Base-by-base conservation (phyloP, 2,113 vertebrate species). In the Campylomormyrus tamandua region DNA sequence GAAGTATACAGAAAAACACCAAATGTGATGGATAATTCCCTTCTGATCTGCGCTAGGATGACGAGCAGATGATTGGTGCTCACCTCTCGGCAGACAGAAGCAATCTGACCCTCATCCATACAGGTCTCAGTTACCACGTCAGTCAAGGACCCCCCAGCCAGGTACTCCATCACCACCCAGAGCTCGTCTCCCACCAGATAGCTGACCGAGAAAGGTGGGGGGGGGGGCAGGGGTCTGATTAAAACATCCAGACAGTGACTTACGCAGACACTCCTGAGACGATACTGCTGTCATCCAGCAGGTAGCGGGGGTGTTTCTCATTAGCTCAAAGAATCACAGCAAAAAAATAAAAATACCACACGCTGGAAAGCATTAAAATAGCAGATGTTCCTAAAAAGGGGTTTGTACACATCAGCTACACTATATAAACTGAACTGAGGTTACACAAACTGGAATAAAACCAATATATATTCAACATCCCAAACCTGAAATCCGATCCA, bases 21-120 rank as follows among this genome's bases (percentile, higher is more conserved):
- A 24, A 66, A 70, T 62, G 35, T 45, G 17, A 48, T 21, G 52
- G 52, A 42, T 27, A 87, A 27, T 27, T 87, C 8, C 31, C 11
- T 39, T 62, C 35, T 39, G 48, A 10, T 58, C 35, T 9, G 10
- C 0, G 87, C 15, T 27, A 50, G 52, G 49, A 53, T 52, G 52
- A n/a, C 21, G 6, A 24, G 50, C 53, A 17, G 31, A 46, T 80
- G 50, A 86, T 83, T 90, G 87, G 90, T 11, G 89, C 95, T 96
- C 95, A 99, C 98, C 97, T 99, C 98, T 95, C 98, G 96, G 94
- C 98, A 99, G 92, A 99, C 98, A 62, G 98, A 97, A 90, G 98
- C 98, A 83, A 99, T 99, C 96, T 99, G 98, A 90, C 98, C 98
- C 93, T 99, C 98, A 52, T 99, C 98, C 98, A 99, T 99, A 91